phyloP scores from a whole-genome alignment of 2,113 vertebrate genomes.

The Cricetomys ansorgei region DNA sequence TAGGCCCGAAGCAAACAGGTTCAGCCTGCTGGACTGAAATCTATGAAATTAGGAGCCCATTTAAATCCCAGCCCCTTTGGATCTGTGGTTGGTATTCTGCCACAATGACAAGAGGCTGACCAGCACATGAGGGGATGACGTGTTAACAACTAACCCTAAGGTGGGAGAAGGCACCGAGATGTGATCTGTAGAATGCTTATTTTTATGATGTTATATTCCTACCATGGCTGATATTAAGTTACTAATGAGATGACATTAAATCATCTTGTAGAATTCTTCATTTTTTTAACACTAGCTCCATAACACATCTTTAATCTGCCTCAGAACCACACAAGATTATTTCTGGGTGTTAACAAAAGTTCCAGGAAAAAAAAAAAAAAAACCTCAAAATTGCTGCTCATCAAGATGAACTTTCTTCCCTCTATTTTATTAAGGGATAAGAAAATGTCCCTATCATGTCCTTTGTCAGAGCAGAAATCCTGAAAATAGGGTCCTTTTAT shows the following conservation, averaged over 20 bases:
- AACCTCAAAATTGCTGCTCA: not conserved
- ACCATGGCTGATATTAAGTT: not conserved
- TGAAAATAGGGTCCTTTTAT: constrained; percentile 10
- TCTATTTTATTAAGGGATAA: not conserved
- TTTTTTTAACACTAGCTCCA: not conserved
- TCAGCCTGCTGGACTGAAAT: not conserved
- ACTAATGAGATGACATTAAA: not conserved
- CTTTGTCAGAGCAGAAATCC: not conserved
- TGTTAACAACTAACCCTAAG: not conserved
- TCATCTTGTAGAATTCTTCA: not conserved
- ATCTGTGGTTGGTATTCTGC: not conserved
- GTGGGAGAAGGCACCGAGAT: not conserved
- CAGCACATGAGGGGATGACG: not conserved
- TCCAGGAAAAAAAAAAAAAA: not conserved
- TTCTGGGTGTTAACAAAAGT: not conserved
- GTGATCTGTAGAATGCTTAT: not conserved
- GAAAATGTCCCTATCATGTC: not conserved
- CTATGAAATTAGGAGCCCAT: not conserved
- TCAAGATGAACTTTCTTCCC: constrained; percentile 22
- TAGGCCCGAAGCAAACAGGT: not conserved
- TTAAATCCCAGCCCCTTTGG: not conserved
- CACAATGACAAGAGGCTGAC: not conserved
- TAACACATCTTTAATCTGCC: not conserved
- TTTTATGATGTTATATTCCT: not conserved
- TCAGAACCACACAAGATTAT: not conserved